phyloP scores from a whole-genome alignment of 2,113 vertebrate species.

The Protobothrops mucrosquamatus region DNA sequence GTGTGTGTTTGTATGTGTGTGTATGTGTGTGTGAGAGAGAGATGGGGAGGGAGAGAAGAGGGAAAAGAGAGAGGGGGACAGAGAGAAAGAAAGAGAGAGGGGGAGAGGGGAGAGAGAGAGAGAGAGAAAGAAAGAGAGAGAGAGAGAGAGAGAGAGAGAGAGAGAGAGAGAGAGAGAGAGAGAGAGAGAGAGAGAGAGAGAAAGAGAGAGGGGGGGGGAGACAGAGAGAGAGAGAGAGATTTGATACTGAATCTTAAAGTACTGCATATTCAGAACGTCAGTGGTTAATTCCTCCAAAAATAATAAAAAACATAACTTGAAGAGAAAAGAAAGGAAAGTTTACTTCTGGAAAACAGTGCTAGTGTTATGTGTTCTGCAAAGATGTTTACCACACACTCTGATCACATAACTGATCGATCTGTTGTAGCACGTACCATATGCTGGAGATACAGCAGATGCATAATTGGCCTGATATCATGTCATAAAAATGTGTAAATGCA shows the following conservation, averaged over 20 bases:
- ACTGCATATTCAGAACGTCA: fast-evolving
- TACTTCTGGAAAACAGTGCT: slow-evolving; percentile 25
- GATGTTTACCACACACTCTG: slow-evolving; percentile 41
- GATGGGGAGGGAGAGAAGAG: no score
- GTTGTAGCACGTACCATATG: slow-evolving; percentile 46
- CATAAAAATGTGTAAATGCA: slow-evolving; percentile 51
- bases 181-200: not conserved
- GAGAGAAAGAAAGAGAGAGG: no score
- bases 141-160: not conserved
- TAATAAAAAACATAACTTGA: not conserved
- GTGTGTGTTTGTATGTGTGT: not conserved
- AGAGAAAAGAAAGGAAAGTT: not conserved
- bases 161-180: not conserved
- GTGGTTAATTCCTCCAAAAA: slow-evolving; percentile 3
- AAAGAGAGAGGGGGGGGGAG: not conserved
- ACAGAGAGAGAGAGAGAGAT: not conserved
- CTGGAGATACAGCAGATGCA: slow-evolving; percentile 47
- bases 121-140: no score
- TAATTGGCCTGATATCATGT: slow-evolving; percentile 51
- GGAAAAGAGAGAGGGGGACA: no score
- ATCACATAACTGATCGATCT: slow-evolving; percentile 41
- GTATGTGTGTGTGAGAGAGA: no score
- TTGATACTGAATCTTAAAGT: not conserved
- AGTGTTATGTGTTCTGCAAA: slow-evolving; percentile 35
- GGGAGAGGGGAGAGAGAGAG: no score